Conservation (phyloP, 2,888 invertebrate genomes). For the Xanthorhoe designata region DNA sequence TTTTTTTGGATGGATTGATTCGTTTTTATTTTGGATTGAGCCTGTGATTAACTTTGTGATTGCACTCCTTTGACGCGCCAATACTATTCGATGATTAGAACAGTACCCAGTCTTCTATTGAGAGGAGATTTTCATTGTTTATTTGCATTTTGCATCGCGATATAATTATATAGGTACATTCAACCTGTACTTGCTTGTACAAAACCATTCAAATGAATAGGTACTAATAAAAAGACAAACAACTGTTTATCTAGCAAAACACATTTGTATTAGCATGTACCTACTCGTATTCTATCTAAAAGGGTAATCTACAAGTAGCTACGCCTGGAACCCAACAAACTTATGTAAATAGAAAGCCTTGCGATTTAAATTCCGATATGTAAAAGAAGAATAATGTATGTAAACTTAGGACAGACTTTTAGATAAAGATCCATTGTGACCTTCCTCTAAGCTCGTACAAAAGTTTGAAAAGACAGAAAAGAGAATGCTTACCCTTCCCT, state of each 20-base stretch:
- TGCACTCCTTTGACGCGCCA: slow-evolving; percentile 7
- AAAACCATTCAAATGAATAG: not conserved
- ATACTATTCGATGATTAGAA: not conserved
- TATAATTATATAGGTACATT: not conserved
- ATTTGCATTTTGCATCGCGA: not conserved
- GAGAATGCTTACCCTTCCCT: slow-evolving; percentile 49
- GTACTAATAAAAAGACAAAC: slow-evolving; percentile 1
- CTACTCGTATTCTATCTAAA: slow-evolving; percentile 26
- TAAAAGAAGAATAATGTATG: slow-evolving; percentile 46
- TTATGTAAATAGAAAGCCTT: slow-evolving; percentile 44
- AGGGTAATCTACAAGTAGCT: slow-evolving; percentile 34
- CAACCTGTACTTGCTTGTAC: not conserved
- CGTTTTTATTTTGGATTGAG: slow-evolving; percentile 44
- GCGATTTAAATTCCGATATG: slow-evolving; percentile 46
- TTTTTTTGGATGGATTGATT: slow-evolving; percentile 44
- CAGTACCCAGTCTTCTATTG: not conserved
- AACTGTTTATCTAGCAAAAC: slow-evolving; percentile 17
- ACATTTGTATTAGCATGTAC: slow-evolving; percentile 17
- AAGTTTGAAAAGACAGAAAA: slow-evolving; percentile 55
- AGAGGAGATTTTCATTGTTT: not conserved
- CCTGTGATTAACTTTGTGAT: slow-evolving; percentile 30
- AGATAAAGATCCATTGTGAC: slow-evolving; percentile 59
- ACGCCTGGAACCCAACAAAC: slow-evolving; percentile 35
- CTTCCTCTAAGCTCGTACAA: slow-evolving; percentile 52
- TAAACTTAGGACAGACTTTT: slow-evolving; percentile 49